These are phyloP conservation scores for Polypterus bichir DNA, from an alignment of 2,113 vertebrate species.

Conservation along the genomic window DNA sequence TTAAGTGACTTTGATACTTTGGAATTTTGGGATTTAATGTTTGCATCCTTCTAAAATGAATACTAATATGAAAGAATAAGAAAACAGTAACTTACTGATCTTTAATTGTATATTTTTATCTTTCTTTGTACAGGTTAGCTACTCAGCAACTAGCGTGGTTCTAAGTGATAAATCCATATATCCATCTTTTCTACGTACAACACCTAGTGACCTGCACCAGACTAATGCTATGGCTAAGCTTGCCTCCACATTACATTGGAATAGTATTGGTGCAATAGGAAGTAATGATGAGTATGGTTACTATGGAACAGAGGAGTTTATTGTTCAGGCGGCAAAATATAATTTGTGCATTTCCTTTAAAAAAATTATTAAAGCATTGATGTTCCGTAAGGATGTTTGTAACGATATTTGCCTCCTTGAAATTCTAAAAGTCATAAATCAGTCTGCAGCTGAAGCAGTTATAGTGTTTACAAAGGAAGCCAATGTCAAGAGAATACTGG, in stretches of 20 bases:
- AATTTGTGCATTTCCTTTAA: slow-evolving; percentile 30
- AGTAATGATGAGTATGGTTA: slow-evolving; percentile 39
- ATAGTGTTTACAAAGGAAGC: slow-evolving; percentile 27
- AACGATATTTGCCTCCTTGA: too few species aligned
- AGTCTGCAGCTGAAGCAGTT: slow-evolving; percentile 29
- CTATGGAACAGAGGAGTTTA: slow-evolving; percentile 24
- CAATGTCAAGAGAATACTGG: slow-evolving; percentile 23
- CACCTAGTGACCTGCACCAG: slow-evolving; percentile 31
- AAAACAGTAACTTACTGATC: too few species aligned
- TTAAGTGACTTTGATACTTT: too few species aligned
- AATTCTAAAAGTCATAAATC: background rate
- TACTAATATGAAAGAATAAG: too few species aligned
- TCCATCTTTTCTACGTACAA: slow-evolving; percentile 37
- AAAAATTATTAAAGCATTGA: slow-evolving; percentile 22
- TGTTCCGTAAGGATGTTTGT: background rate
- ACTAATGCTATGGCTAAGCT: slow-evolving; percentile 28
- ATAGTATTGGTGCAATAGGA: slow-evolving; percentile 30
- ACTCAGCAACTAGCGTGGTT: slow-evolving; percentile 26
- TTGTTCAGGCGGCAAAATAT: background rate
- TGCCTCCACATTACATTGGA: slow-evolving; percentile 25
- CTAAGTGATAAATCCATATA: slow-evolving; percentile 39
- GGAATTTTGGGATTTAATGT: too few species aligned
- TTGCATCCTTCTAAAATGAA: too few species aligned
- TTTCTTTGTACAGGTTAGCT: slow-evolving; percentile 29
- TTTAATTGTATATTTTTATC: background rate